Conservation (phyloP, 2,797 vertebrate species). For the Malacoraja senta region DNA sequence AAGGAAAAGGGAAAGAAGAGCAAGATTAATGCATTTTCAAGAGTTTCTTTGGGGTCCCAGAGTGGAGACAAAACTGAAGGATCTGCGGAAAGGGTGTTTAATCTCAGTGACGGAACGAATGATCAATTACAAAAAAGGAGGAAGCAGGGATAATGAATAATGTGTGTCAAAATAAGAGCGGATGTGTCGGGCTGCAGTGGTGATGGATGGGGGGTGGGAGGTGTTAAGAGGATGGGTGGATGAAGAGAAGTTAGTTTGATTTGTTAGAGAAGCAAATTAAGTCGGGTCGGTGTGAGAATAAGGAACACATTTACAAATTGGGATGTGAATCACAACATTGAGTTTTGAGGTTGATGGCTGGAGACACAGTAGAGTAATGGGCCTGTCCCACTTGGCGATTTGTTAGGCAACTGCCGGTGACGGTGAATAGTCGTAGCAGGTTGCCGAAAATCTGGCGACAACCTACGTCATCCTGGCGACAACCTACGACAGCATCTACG, state of each 20-base stretch:
- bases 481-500: no score
- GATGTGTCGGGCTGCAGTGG: no score
- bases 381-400: no score
- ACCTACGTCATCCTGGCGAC: no score
- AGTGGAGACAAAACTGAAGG: not conserved
- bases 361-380: not conserved
- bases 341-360: not conserved
- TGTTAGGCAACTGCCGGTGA: no score
- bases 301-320: not conserved
- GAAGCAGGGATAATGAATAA: not conserved
- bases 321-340: not conserved
- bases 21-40: not conserved
- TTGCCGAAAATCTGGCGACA: no score
- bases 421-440: no score
- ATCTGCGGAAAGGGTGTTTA: not conserved
- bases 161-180: not conserved
- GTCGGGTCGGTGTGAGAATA: not conserved
- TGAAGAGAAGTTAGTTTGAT: no score
- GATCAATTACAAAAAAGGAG: not conserved
- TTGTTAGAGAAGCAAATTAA: not conserved
- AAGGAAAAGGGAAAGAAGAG: not conserved
- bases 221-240: no score
- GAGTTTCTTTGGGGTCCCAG: not conserved
- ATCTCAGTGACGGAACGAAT: not conserved
- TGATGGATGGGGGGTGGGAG: no score